A percentile compares a stretch with the other conserved stretches of the same genome.
These are phyloP conservation scores for Megaleporinus macrocephalus DNA, from an alignment of 2,113 vertebrate genomes.

Conservation along the genomic window DNA sequence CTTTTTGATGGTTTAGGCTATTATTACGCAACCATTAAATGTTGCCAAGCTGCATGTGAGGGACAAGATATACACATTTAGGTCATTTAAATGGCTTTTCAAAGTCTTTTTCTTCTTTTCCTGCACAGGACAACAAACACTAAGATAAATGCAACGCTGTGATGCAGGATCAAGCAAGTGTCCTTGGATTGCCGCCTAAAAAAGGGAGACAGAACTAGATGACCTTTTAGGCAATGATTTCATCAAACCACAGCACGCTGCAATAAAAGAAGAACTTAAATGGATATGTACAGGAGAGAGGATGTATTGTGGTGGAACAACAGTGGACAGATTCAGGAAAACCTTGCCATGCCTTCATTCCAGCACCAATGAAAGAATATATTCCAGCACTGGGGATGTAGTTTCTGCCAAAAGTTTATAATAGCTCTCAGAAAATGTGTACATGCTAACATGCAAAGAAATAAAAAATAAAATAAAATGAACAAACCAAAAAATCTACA, in stretches of 20 bases:
- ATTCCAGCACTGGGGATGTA: neutral
- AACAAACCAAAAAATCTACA: neutral
- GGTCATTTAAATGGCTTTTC: no score
- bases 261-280: neutral
- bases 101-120: neutral
- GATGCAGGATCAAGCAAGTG: neutral
- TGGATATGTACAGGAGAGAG: neutral
- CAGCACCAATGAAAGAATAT: neutral
- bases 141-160: neutral
- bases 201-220: neutral
- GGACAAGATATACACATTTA: neutral
- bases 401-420: neutral
- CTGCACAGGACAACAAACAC: neutral
- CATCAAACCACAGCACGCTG: neutral
- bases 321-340: neutral
- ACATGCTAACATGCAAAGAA: no score
- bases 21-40: neutral
- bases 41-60: neutral
- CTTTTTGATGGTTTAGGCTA: no score
- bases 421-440: neutral
- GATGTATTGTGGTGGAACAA: neutral
- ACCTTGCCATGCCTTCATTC: neutral
- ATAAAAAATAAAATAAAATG: neutral
- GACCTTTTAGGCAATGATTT: neutral
- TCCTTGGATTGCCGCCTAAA: neutral